phyloP scores from a whole-genome alignment of 2,113 vertebrate genomes.

The Halichoeres trimaculatus region DNA sequence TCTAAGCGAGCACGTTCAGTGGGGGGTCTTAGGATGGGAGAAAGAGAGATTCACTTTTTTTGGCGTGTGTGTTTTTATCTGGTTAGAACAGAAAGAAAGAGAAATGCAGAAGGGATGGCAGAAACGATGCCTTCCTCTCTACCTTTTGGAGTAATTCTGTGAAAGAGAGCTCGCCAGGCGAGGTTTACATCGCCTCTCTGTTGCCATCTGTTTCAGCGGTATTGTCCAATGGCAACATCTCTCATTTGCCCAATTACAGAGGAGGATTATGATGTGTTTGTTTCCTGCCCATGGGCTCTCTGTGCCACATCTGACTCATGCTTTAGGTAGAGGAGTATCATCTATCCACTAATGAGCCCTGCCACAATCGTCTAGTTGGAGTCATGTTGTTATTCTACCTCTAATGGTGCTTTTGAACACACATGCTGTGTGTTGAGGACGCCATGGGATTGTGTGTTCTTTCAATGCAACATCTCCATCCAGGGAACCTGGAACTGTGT shows the following conservation, averaged over 20 bases:
- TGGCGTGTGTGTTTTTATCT: constrained; percentile 21
- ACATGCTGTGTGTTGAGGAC: constrained; percentile 1
- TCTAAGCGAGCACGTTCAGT: constrained; percentile 79
- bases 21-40: constrained; percentile 57
- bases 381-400: constrained; percentile 36
- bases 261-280: constrained; percentile 68
- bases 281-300: constrained; percentile 60
- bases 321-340: constrained; percentile 55
- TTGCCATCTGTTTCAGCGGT: constrained; percentile 67
- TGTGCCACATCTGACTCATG: constrained; percentile 60
- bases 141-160: constrained; percentile 38
- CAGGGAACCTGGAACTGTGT: neutral
- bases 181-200: constrained; percentile 55
- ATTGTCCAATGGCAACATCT: constrained; percentile 70
- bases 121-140: constrained; percentile 40
- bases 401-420: constrained; percentile 30
- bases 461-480: constrained; percentile 10
- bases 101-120: constrained; percentile 24
- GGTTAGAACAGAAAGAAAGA: constrained; percentile 7
- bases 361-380: constrained; percentile 39
- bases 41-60: constrained; percentile 47
- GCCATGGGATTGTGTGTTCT: constrained; percentile 7
- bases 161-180: constrained; percentile 28
- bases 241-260: constrained; percentile 75
- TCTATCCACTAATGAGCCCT: constrained; percentile 57